Conservation (phyloP, 1,140 invertebrate genomes). For the Nylanderia fulva region DNA sequence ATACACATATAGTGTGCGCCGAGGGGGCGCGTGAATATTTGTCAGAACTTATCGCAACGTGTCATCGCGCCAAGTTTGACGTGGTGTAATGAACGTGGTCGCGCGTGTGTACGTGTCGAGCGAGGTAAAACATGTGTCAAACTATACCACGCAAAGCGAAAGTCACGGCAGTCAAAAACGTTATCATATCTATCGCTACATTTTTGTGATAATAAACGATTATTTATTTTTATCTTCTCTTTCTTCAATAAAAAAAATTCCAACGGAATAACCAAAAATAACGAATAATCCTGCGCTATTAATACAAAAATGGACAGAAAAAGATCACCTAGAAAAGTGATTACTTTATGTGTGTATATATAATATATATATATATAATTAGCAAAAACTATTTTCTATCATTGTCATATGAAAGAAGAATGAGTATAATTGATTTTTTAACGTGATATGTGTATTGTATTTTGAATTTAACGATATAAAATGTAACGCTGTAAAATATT, state of each 20-base stretch:
- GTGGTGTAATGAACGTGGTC: conserved; percentile 65
- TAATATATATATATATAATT: neutral
- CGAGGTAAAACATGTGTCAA: conserved; percentile 48
- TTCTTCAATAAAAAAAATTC: neutral
- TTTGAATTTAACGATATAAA: neutral
- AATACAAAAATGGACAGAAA: no score
- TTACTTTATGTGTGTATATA: no score
- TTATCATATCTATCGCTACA: conserved; percentile 22
- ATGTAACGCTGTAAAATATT: conserved; percentile 46
- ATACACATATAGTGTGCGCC: conserved; percentile 19
- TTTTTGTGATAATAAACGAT: conserved; percentile 33
- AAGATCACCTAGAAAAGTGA: no score
- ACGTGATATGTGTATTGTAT: neutral
- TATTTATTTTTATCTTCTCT: conserved; percentile 19
- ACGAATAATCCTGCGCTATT: neutral
- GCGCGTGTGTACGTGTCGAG: conserved; percentile 41
- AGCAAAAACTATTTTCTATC: neutral
- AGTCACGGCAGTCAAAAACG: conserved; percentile 44
- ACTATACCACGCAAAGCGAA: conserved; percentile 48
- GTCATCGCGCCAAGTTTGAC: conserved; percentile 71
- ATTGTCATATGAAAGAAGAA: neutral
- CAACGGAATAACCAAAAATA: neutral
- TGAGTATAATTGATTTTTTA: neutral
- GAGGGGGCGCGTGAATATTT: conserved; percentile 70
- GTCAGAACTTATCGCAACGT: conserved; percentile 75